phyloP scores from a whole-genome alignment of 1,140 invertebrate genomes.

The Brachionus manjavacas region DNA sequence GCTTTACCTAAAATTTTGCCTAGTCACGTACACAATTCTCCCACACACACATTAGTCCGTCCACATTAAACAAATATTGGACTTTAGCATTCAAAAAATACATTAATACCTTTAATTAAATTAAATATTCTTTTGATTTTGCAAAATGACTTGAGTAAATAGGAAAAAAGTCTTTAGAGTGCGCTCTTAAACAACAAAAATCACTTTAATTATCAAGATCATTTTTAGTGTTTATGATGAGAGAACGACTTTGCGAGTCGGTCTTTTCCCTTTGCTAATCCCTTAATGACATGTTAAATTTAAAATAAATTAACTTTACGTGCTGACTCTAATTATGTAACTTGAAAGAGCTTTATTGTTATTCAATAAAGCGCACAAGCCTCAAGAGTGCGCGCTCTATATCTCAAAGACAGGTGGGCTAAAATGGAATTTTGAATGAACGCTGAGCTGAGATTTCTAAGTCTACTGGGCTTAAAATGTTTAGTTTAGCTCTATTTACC shows the following conservation, averaged over 20 bases:
- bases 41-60: background rate
- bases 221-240: slow-evolving; percentile 33
- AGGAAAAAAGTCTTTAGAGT: background rate
- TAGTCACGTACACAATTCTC: slow-evolving; percentile 14
- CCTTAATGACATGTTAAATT: slow-evolving; percentile 22
- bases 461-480: slow-evolving; percentile 1
- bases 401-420: background rate
- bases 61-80: background rate
- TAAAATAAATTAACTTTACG: slow-evolving; percentile 30
- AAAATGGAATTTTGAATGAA: slow-evolving; percentile 3
- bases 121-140: slow-evolving; percentile 27
- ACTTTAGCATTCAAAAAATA: background rate
- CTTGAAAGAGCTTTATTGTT: background rate
- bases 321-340: slow-evolving; percentile 31
- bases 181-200: background rate
- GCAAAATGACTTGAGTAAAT: slow-evolving; percentile 19
- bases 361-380: background rate
- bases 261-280: background rate
- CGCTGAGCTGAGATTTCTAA: background rate
- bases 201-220: slow-evolving; percentile 30
- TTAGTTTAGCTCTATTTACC: slow-evolving; percentile 38
- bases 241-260: background rate
- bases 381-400: background rate
- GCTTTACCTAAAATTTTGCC: slow-evolving; percentile 9
- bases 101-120: slow-evolving; percentile 32